Evolutionary conservation across 2,113 vertebrate genomes (phyloP).

Genomic region (Galemys pyrenaicus): DNA sequence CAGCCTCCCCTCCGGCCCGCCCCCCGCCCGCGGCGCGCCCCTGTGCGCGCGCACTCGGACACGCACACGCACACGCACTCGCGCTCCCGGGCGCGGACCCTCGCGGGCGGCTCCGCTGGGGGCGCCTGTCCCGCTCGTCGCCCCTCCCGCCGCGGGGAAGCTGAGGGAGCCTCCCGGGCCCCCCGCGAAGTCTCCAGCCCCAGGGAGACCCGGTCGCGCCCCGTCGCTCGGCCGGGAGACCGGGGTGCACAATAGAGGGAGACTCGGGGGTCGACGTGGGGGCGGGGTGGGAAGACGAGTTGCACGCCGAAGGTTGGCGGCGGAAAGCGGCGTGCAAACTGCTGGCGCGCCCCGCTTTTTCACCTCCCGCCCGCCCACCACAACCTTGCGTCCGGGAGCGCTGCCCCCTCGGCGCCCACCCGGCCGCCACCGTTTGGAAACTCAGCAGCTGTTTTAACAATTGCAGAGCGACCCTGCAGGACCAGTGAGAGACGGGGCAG

Average conservation of each 20-base stretch:
- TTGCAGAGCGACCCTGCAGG: conserved; percentile 19
- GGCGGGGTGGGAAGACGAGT: background rate
- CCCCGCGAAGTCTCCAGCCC: background rate
- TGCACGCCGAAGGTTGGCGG: background rate
- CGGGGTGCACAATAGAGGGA: background rate
- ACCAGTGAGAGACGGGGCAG: background rate
- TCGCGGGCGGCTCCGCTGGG: background rate
- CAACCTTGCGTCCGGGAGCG: background rate
- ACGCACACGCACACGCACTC: background rate
- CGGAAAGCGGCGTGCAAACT: background rate
- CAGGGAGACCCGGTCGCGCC: background rate
- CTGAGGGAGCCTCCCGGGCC: background rate
- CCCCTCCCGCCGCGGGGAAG: background rate
- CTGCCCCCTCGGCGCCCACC: background rate
- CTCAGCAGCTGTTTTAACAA: conserved; percentile 55
- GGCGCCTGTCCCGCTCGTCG: background rate
- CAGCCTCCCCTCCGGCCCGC: background rate
- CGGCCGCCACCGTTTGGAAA: background rate
- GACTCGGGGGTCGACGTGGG: background rate
- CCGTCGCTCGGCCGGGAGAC: background rate
- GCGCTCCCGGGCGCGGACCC: background rate
- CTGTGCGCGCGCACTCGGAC: background rate
- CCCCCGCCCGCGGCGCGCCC: conserved; percentile 44
- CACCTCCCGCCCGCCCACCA: background rate
- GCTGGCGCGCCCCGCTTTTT: background rate